These are phyloP conservation scores for Meloe dianella DNA, from an alignment of 2,888 invertebrate species.

Conservation along the genomic window DNA sequence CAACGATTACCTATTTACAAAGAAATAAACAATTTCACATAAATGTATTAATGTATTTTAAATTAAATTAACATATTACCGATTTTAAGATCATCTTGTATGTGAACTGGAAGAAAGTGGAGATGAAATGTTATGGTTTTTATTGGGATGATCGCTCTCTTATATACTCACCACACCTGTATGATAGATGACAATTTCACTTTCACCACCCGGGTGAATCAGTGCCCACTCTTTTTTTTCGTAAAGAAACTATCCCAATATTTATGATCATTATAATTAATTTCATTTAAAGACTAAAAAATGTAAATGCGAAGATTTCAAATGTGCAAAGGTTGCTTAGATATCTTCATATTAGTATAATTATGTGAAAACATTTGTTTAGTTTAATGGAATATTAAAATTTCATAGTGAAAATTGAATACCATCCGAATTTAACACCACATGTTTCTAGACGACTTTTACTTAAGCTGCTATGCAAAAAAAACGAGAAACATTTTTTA, in stretches of 20 bases:
- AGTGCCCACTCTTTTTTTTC: conserved; percentile 14
- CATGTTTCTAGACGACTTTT: conserved; percentile 2
- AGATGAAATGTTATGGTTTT: conserved; percentile 41
- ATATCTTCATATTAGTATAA: background rate
- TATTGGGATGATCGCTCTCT: conserved; percentile 40
- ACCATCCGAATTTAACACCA: background rate
- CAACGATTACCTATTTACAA: conserved; percentile 40
- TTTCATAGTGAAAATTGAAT: background rate
- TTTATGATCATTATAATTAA: conserved; percentile 1
- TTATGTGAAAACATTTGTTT: background rate
- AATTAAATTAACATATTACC: conserved; percentile 41
- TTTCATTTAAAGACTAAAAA: background rate
- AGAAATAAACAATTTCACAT: conserved; percentile 12
- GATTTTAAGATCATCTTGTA: conserved; percentile 40
- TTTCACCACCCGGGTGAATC: conserved; percentile 38
- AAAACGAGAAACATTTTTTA: background rate
- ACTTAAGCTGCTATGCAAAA: background rate
- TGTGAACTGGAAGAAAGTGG: conserved; percentile 36
- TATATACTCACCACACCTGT: conserved; percentile 50
- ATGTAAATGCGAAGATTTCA: background rate
- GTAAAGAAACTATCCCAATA: background rate
- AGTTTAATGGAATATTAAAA: background rate
- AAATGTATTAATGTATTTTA: background rate
- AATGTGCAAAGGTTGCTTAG: background rate
- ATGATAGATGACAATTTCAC: conserved; percentile 41